Evolutionary conservation across 2,888 invertebrate genomes (phyloP).

Genomic region (Hypena proboscidalis): DNA sequence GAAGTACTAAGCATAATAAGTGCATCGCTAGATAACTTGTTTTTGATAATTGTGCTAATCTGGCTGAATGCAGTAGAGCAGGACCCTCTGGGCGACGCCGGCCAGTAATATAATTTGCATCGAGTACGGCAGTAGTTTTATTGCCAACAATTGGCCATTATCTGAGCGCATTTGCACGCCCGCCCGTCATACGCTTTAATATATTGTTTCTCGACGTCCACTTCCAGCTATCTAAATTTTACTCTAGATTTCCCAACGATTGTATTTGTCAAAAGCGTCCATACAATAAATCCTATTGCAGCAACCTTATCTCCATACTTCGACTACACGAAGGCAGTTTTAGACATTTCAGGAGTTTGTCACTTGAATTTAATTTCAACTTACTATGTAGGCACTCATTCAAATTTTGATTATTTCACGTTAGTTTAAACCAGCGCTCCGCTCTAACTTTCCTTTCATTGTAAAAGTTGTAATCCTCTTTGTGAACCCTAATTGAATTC

Average conservation of each 20-base stretch:
- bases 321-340: too few relatives aligned
- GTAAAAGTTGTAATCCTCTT: conserved; percentile 86
- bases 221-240: conserved; percentile 31
- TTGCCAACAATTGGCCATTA: conserved; percentile 71
- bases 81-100: conserved; percentile 49
- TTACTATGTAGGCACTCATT: conserved; percentile 72
- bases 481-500: conserved; percentile 84
- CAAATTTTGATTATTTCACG: conserved; percentile 81
- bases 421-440: conserved; percentile 76
- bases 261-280: conserved; percentile 1
- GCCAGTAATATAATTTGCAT: conserved; percentile 69
- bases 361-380: conserved; percentile 73
- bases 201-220: conserved; percentile 54
- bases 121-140: conserved; percentile 69
- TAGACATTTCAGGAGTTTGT: too few relatives aligned
- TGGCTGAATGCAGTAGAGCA: conserved; percentile 47
- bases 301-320: not conserved
- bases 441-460: conserved; percentile 81
- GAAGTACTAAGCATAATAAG: not conserved
- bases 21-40: conserved; percentile 43
- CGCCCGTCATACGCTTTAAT: conserved; percentile 60
- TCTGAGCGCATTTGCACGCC: conserved; percentile 65
- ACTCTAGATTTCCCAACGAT: conserved; percentile 2
- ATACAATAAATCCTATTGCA: not conserved
- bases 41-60: conserved; percentile 61